Percentiles rank a stretch among this genome's conserved stretches.
phyloP scores from a whole-genome alignment of 2,888 invertebrate genomes.

The Dasypolia templi region DNA sequence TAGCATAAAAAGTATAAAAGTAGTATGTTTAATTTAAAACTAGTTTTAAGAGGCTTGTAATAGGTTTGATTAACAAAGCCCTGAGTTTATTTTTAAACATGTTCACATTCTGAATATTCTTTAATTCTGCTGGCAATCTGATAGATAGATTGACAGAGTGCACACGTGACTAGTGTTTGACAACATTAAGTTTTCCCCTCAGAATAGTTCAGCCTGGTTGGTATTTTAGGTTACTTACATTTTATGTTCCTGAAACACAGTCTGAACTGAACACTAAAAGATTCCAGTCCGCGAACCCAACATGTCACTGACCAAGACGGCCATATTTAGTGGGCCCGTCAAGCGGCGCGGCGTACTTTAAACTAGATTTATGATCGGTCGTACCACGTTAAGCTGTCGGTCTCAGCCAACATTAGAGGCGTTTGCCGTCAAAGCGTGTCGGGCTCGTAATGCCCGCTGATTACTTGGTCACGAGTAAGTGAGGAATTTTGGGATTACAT shows the following conservation, averaged over 20 bases:
- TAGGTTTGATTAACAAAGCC: too few relatives aligned
- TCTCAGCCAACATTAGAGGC: conserved; percentile 63
- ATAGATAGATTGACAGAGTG: too few relatives aligned
- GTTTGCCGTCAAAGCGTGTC: conserved; percentile 61
- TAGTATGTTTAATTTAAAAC: too few relatives aligned
- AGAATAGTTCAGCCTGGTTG: too few relatives aligned
- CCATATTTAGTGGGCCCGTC: conserved; percentile 59
- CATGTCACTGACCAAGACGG: conserved; percentile 37
- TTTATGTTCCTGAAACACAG: conserved; percentile 3
- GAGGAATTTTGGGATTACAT: conserved; percentile 60
- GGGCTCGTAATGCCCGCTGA: conserved; percentile 59
- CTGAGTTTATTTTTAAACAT: too few relatives aligned
- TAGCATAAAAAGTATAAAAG: too few relatives aligned
- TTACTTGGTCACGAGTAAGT: conserved; percentile 60
- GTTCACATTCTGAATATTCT: too few relatives aligned
- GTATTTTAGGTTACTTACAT: not conserved
- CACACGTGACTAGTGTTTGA: too few relatives aligned
- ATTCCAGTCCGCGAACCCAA: conserved; percentile 16
- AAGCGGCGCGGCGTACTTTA: conserved; percentile 57
- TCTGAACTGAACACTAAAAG: conserved; percentile 8
- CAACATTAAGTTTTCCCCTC: too few relatives aligned
- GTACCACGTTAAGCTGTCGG: conserved; percentile 64
- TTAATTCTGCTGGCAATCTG: too few relatives aligned
- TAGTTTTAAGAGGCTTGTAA: too few relatives aligned
- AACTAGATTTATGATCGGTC: conserved; percentile 67